phyloP scores from a whole-genome alignment of 2,797 vertebrate species.

The Prionace glauca region DNA sequence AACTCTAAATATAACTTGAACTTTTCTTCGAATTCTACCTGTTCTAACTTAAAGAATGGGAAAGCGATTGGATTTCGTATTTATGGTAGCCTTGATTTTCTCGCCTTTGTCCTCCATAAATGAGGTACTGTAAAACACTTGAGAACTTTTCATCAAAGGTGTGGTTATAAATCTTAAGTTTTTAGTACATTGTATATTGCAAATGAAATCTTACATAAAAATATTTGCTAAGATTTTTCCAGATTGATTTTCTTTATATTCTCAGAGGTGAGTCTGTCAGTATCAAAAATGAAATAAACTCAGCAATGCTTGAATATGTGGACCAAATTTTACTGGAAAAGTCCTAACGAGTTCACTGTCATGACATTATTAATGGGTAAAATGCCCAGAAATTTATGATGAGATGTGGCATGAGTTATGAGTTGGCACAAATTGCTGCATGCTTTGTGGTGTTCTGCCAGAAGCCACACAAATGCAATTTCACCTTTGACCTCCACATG shows the following conservation, averaged over 20 bases:
- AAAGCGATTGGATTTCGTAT: no score
- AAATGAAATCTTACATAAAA: not conserved
- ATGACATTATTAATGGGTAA: not conserved
- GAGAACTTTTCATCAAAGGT: no score
- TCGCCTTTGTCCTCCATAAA: no score
- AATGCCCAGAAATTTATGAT: not conserved
- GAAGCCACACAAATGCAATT: not conserved
- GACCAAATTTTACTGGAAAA: not conserved
- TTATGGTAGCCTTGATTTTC: no score
- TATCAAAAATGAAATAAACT: not conserved
- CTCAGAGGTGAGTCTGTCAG: not conserved
- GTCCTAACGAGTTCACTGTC: no score
- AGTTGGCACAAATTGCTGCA: not conserved
- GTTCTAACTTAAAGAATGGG: not conserved
- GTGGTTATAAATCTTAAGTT: not conserved
- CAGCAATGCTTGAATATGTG: not conserved
- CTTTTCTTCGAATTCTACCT: no score
- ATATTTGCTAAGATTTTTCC: not conserved
- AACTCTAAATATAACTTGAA: no score
- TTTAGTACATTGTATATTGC: not conserved
- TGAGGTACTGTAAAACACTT: no score
- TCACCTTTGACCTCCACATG: not conserved
- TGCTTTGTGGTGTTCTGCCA: not conserved
- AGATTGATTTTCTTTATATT: not conserved
- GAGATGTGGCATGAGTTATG: not conserved